Evolutionary conservation across 2,888 invertebrate genomes (phyloP), one percentile per base, ranked within the genome.

Genomic region (Patella caerulea): DNA sequence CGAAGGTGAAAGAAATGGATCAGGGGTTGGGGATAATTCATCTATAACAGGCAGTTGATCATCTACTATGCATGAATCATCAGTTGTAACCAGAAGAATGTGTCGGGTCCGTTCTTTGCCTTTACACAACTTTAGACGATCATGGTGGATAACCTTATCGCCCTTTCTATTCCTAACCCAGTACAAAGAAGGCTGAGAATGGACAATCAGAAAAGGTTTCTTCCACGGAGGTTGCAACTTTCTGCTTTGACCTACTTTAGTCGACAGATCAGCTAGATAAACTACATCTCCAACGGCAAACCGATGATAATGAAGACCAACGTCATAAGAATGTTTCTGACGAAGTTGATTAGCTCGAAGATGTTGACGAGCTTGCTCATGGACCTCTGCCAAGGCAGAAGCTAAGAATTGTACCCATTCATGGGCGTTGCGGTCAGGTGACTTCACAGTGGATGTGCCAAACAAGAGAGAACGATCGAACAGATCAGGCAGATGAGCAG

Each of bases 301-400:
- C 1, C 24, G 24, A 24, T 24, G 24, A 24, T 24, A 24, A 24
- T 24, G 24, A 15, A 74, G 19, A 15, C 72, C 29, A 2, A 77
- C 15, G 71, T 77, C 79, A 56, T 77, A 79, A 24, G 24, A 72
- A 29, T 75, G 15, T 24, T 75, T 79, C 34, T 77, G 79, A 15
- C 79, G 69, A 7, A 71, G 15, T 24, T 72, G 72, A 14, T 11
- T 45, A 9, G 12, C 19, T n/a, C 12, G 45, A 9, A 73, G 24
- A 24, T 24, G 24, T 24, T 24, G 24, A 24, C 24, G 24, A 0
- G 24, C 24, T 24, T 24, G 24, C 24, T 24, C 24, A 24, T 24
- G 24, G 24, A 24, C 24, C 24, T 24, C 24, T 1, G 24, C 24
- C 24, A 24, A 24, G 24, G 24, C 24, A 24, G 24, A 24, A 24